Conservation (phyloP, 1,140 invertebrate species). For the Copidosoma floridanum region DNA sequence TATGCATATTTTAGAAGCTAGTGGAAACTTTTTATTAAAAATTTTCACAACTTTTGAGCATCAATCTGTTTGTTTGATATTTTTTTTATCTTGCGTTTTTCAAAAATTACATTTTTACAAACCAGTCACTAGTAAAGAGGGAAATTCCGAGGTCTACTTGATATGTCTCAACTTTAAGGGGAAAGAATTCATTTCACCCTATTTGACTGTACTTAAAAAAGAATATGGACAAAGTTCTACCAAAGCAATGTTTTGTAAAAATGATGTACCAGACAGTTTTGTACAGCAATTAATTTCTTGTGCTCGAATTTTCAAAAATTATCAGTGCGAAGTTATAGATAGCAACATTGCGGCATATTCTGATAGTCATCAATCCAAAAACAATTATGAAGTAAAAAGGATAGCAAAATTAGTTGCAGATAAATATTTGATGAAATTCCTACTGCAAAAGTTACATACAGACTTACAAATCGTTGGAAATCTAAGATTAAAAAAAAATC, state of each 20-base stretch:
- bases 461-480: conserved; percentile 36
- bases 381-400: conserved; percentile 8
- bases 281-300: conserved; percentile 67
- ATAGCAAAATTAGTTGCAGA: conserved; percentile 34
- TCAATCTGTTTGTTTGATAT: conserved; percentile 75
- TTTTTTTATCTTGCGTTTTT: conserved; percentile 76
- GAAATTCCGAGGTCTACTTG: conserved; percentile 92
- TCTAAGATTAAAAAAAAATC: conserved; percentile 14
- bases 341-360: conserved; percentile 59
- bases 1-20: conserved; percentile 66
- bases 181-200: conserved; percentile 43
- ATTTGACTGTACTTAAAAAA: conserved; percentile 54
- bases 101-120: conserved; percentile 75
- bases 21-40: conserved; percentile 85
- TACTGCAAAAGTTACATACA: conserved; percentile 31
- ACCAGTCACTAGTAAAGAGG: conserved; percentile 86
- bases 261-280: conserved; percentile 66
- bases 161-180: conserved; percentile 72
- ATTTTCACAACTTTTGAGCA: conserved; percentile 90
- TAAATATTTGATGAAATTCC: conserved; percentile 37
- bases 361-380: background rate
- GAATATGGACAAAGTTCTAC: conserved; percentile 51
- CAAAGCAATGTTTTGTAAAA: conserved; percentile 61
- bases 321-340: conserved; percentile 65
- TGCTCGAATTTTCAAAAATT: conserved; percentile 63